Base-by-base conservation (phyloP, 2,888 invertebrate species). In the Melanargia galathea region DNA sequence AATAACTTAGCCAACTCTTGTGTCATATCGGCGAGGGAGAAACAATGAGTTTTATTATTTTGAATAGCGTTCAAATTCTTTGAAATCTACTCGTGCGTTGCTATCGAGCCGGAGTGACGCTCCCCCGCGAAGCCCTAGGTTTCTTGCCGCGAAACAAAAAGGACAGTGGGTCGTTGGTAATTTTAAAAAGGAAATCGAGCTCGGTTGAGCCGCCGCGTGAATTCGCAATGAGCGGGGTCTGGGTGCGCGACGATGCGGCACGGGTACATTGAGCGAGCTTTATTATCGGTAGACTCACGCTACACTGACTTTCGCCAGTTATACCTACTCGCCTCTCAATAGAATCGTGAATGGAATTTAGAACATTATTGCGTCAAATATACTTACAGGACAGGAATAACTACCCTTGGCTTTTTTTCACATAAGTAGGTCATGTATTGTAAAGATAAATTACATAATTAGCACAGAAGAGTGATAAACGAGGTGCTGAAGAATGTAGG, bases 171-270 rank as follows among this genome's bases (percentile, higher is more conserved):
- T 87, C 86, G 86, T 85, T 76, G 89, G 88, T 90, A 90, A 90
- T 90, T 90, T 87, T 80, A 88, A 90, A 89, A 87, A 89, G 90
- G 86, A 88, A 89, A 90, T 89, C 86, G 87, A 87, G 84, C 81
- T 81, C 77, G 73, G 75, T 73, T 70, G 77, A 76, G 75, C 79
- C 84, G 84, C 80, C 80, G 71, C 71, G 76, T 70, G 88, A 87
- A 88, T 88, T 83, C 77, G 71, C 76, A 87, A 86, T 86, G 86
- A 85, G 78, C 69, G 67, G 78, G 80, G 56, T 43, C 48, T 49
- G 90, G 89, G 88, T 86, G 90, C 82, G 91, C 90, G 90, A 67
- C 82, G 87, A 79, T 83, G 90, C 90, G 86, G 80, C 75, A 73
- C 82, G 78, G 77, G 71, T 73, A 75, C 79, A 79, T 78, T 80